phyloP scores from a whole-genome alignment of 2,113 vertebrate species.

The Taxidea taxus region DNA sequence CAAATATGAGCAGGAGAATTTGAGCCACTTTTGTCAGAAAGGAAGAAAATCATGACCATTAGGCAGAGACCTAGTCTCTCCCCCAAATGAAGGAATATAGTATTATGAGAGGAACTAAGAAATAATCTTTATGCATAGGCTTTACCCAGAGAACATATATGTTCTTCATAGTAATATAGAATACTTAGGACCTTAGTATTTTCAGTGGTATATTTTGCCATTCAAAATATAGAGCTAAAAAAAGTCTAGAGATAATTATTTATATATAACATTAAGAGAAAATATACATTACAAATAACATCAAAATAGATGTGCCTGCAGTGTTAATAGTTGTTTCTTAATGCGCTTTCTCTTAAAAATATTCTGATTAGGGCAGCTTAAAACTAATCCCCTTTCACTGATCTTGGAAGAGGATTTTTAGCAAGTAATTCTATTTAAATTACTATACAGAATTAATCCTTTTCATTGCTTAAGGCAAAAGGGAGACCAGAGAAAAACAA shows the following conservation, averaged over 20 bases:
- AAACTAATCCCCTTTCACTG: slow-evolving; percentile 91
- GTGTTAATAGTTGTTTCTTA: slow-evolving; percentile 74
- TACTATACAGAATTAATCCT: slow-evolving; percentile 90
- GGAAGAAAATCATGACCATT: background rate
- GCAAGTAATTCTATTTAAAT: slow-evolving; percentile 91
- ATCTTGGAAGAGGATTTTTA: slow-evolving; percentile 88
- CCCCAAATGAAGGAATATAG: background rate
- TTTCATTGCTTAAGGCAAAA: slow-evolving; percentile 87
- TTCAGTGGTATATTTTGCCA: background rate
- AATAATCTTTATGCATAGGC: background rate
- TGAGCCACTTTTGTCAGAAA: background rate
- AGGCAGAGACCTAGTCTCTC: background rate
- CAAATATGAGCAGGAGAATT: background rate
- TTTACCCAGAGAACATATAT: background rate
- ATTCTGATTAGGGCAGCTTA: slow-evolving; percentile 87
- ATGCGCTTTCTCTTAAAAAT: slow-evolving; percentile 64
- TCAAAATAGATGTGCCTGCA: slow-evolving; percentile 14
- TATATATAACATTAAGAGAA: slow-evolving; percentile 25
- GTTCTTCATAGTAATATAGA: background rate
- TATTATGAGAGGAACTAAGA: background rate
- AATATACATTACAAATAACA: background rate
- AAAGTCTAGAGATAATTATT: slow-evolving; percentile 1
- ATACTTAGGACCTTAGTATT: background rate
- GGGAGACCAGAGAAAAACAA: slow-evolving; percentile 86
- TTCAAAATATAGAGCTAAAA: background rate